Conservation (phyloP, 2,888 invertebrate species). For the Cantharis rustica region DNA sequence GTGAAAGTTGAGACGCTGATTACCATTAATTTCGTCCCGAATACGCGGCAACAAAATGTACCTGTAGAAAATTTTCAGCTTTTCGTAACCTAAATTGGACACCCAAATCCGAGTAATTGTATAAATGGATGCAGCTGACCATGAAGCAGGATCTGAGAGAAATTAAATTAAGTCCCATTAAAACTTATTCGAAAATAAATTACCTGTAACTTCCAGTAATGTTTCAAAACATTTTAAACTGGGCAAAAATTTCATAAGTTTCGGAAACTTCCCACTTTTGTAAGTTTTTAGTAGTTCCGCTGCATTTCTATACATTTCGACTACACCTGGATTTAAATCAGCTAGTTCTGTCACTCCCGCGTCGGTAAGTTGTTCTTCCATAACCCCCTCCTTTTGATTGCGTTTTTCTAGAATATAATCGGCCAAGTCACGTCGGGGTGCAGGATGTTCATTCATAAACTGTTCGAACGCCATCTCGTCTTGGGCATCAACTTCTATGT, state of each 20-base stretch:
- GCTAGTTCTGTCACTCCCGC: conserved; percentile 74
- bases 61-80: conserved; percentile 96
- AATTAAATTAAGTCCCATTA: neutral
- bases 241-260: conserved; percentile 97
- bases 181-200: conserved; percentile 11
- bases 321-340: conserved; percentile 82
- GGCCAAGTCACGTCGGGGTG: conserved; percentile 72
- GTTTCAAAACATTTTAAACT: conserved; percentile 94
- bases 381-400: conserved; percentile 89
- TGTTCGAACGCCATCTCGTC: conserved; percentile 86
- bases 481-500: conserved; percentile 80
- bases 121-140: conserved; percentile 98
- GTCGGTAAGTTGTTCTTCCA: conserved; percentile 85
- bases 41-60: conserved; percentile 90
- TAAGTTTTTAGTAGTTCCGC: conserved; percentile 86
- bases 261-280: conserved; percentile 95
- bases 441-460: conserved; percentile 73
- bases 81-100: conserved; percentile 94
- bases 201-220: conserved; percentile 75
- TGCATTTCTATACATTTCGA: conserved; percentile 89
- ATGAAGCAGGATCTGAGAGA: conserved; percentile 81
- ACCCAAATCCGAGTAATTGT: conserved; percentile 94
- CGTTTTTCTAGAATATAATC: conserved; percentile 93
- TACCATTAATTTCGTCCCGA: conserved; percentile 94
- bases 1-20: conserved; percentile 94